phyloP scores from a whole-genome alignment of 2,888 invertebrate species.

The Microdon myrmicae region DNA sequence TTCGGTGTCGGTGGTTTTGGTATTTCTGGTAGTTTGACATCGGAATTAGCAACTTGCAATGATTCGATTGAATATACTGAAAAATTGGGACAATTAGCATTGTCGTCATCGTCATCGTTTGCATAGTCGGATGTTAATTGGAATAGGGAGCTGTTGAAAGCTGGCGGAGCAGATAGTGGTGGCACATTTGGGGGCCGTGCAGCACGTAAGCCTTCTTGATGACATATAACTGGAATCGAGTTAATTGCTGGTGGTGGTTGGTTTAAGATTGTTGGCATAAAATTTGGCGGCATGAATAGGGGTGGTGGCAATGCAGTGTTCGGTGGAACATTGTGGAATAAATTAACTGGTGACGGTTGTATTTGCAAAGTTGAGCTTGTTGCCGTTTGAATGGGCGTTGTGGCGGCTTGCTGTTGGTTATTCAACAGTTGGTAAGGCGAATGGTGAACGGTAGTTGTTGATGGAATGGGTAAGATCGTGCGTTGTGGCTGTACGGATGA shows the following conservation, averaged over 20 bases:
- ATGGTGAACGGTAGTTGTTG: conserved; percentile 33
- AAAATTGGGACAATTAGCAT: conserved; percentile 85
- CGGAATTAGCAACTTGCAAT: conserved; percentile 70
- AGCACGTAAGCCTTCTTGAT: conserved; percentile 52
- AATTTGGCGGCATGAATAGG: conserved; percentile 39
- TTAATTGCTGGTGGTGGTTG: conserved; percentile 54
- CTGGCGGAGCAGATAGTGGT: conserved; percentile 58
- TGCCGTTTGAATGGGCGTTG: neutral
- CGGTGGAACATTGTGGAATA: conserved; percentile 20
- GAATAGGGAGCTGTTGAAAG: conserved; percentile 61
- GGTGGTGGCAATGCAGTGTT: conserved; percentile 19
- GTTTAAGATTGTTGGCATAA: conserved; percentile 33
- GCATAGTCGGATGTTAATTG: conserved; percentile 62
- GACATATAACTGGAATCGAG: conserved; percentile 2
- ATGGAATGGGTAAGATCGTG: too few species aligned
- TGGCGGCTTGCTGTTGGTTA: conserved; percentile 32
- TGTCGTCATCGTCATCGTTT: conserved; percentile 69
- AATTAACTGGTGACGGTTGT: neutral
- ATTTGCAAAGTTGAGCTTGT: conserved; percentile 4
- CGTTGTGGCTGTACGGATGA: conserved; percentile 31
- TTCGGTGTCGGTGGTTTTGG: conserved; percentile 55
- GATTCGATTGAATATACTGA: conserved; percentile 86
- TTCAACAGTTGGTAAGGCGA: conserved; percentile 47
- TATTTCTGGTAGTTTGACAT: conserved; percentile 52
- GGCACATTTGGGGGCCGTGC: conserved; percentile 62